Base-by-base conservation (phyloP, 1,140 invertebrate genomes). In the Phymorhynchus buccinoides region DNA sequence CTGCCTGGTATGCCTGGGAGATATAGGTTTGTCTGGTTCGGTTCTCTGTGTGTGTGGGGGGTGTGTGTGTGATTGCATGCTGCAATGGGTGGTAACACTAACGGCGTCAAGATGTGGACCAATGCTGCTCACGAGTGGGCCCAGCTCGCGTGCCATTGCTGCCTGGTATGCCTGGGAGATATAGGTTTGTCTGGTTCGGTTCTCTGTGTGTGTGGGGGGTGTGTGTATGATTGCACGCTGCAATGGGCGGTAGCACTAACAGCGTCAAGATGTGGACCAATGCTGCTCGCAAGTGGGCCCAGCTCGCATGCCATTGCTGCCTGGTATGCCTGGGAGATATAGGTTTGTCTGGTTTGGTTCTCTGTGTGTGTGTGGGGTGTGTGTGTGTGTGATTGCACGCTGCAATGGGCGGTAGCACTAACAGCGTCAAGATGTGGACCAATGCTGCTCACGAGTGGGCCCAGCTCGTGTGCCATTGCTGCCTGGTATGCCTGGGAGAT, bases 291-390 rank as follows among this genome's bases (percentile, higher is more conserved):
- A 95, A 94, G 87, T 96, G 95, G 94, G 95, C 95, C 0, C 93
- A 94, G 71, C 94, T 95, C 86, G 95, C 96, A 18, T 95, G 96
- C 87, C 97, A 98, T 93, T 95, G 96, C 42, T 97, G 96, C 93
- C 94, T 98, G 18, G 95, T 96, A 77, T 96, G 95, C 89, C 94
- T 97, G 44, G 97, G 97, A 22, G 97, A 99, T 94, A 95, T 98
- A 80, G 95, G 96, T 93, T 95, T 96, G 83, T 85, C 32, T 35
- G 32, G 35, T 32, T n/a, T n/a, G n/a, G n/a, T n/a, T n/a, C n/a
- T n/a, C n/a, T n/a, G n/a, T n/a, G n/a, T n/a, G n/a, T n/a, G n/a
- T n/a, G n/a, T n/a, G n/a, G n/a, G n/a, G n/a, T n/a, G n/a, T n/a
- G n/a, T n/a, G n/a, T n/a, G n/a, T n/a, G n/a, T n/a, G n/a, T n/a